Evolutionary conservation across 2,113 vertebrate genomes (phyloP).

Genomic region (Tragelaphus scriptus): DNA sequence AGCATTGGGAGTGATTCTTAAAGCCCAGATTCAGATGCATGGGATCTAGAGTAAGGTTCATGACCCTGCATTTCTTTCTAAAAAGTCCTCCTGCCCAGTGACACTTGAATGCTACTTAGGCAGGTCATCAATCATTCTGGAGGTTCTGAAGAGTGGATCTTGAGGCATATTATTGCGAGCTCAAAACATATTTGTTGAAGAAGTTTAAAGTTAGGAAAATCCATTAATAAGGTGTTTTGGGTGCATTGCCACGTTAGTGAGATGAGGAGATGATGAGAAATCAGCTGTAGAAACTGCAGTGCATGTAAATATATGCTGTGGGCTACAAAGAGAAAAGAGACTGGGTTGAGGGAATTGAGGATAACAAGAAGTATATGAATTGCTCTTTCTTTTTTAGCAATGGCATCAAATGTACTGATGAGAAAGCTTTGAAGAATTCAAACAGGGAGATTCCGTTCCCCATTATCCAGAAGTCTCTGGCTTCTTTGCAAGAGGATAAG

Average conservation of each 20-base stretch:
- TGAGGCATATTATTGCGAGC: too few relatives aligned
- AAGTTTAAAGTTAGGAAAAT: too few relatives aligned
- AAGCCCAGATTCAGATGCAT: too few relatives aligned
- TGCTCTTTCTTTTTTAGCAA: not conserved
- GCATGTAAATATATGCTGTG: not conserved
- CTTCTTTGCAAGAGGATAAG: not conserved
- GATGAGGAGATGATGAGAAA: not conserved
- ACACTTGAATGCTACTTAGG: too few relatives aligned
- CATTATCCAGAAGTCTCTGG: not conserved
- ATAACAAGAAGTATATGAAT: not conserved
- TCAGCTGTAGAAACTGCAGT: accelerated
- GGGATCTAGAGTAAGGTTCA: too few relatives aligned
- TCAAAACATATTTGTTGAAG: too few relatives aligned
- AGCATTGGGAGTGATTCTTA: too few relatives aligned
- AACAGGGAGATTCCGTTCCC: not conserved
- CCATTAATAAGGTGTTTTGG: too few relatives aligned
- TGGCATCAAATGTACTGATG: not conserved
- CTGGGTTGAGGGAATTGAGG: not conserved
- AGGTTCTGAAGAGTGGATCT: too few relatives aligned
- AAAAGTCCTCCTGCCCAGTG: too few relatives aligned
- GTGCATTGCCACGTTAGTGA: not conserved
- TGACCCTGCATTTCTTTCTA: too few relatives aligned
- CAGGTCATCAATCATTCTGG: too few relatives aligned
- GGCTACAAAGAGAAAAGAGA: not conserved
- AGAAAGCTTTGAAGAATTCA: not conserved